phyloP scores from a whole-genome alignment of 2,797 vertebrate species.

The Ptychadena robeensis region DNA sequence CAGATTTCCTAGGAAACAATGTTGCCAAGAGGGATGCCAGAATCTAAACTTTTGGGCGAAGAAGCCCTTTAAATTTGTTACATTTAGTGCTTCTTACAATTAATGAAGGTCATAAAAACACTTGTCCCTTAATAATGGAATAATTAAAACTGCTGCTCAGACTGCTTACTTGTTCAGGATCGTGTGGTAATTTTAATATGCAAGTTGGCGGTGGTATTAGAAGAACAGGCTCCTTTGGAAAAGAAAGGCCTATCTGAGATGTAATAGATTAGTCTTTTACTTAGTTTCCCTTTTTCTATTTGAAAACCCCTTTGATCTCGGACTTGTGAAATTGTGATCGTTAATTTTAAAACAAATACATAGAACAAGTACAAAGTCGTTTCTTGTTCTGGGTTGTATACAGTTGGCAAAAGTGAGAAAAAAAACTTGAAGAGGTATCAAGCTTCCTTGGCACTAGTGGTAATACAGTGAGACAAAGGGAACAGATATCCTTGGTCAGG shows the following conservation, averaged over 20 bases:
- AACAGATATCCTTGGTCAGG: too few species aligned
- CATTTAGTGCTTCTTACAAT: background rate
- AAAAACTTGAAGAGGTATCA: too few species aligned
- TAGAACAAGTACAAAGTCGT: background rate
- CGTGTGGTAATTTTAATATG: background rate
- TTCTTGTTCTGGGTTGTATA: background rate
- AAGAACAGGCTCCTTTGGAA: background rate
- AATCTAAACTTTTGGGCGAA: too few species aligned
- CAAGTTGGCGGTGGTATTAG: background rate
- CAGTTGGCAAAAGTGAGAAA: background rate
- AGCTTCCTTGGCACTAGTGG: too few species aligned
- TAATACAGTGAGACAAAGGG: too few species aligned
- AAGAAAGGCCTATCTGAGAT: background rate
- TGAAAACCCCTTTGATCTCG: conserved; percentile 19
- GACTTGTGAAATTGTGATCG: conserved; percentile 2
- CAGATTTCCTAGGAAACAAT: too few species aligned
- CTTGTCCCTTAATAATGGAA: background rate
- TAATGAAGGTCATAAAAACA: background rate
- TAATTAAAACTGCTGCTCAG: background rate
- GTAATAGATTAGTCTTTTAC: background rate
- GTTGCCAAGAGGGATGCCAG: too few species aligned
- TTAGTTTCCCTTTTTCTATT: conserved; percentile 14
- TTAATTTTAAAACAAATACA: background rate
- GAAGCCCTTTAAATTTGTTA: background rate
- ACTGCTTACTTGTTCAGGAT: background rate